Evolutionary conservation across 2,888 invertebrate species (phyloP), one percentile per base, ranked within the genome.

Genomic region (Amphipoea oculea): DNA sequence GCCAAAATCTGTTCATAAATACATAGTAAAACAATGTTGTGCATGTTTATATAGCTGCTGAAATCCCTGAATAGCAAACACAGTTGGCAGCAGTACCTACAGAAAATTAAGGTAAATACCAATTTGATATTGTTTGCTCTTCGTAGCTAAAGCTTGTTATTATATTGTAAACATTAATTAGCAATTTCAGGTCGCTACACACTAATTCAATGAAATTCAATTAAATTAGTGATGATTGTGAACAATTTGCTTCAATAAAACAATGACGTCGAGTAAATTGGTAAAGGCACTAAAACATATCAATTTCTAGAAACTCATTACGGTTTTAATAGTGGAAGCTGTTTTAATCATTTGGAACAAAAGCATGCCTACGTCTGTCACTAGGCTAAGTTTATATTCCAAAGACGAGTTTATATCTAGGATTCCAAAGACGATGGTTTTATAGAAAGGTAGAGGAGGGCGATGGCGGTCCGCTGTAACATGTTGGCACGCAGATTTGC

Each of bases 81-180:
- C 45, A 23, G 14, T 73, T 67, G 14, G 12, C 71, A 48, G 69
- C 5, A 71, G 7, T 67, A 74, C 70, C 73, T 67, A 65, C 73
- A 54, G 79, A 83, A 86, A 83, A 73, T 86, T 29, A 54, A 79
- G 75, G 87, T 83, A 86, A 83, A 83, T 86, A 85, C 75, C 79
- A 86, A 85, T 79, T 85, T 76, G 65, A 79, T 76, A 76, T 71
- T 74, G 79, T 86, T 79, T 73, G 75, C 51, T 60, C 14, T 63
- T 23, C 57, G 17, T 20, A 63, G 62, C 65, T n/a, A 74, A 74
- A 65, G 74, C 72, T 73, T 75, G 76, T 73, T 81, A 60, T 66
- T 72, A 20, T 75, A 75, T 78, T 87, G 74, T 84, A 75, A 87
- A 84, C 78, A 76, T 81, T 86, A 86, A 85, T 87, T 87, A 87